Base-by-base conservation (phyloP, 2,797 vertebrate genomes). In the Triplophysa bombifrons region DNA sequence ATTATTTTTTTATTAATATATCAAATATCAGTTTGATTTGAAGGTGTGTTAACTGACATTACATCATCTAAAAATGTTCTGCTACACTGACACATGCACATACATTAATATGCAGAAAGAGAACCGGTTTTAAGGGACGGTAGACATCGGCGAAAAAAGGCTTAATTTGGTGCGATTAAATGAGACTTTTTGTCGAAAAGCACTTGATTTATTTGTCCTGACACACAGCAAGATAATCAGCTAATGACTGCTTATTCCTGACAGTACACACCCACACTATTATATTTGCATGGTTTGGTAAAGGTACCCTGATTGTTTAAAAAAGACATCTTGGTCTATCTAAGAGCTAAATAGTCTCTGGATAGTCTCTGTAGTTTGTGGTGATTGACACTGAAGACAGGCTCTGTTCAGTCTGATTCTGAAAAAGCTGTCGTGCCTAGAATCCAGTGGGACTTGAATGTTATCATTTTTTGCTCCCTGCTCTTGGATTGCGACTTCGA, bases 1-100 rank as follows among this genome's bases (percentile, higher is more conserved):
- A 80, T 80, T 76, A 76, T 81, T 79, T 75, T 74, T 77, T n/a
- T 61, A 61, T 84, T 63, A 77, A 76, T 80, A 77, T 80, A 81
- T 79, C 25, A 58, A 83, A 73, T 53, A 71, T 48, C 1, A 65
- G 38, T 70, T 76, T 69, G 34, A 27, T 69, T 41, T 55, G n/a
- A 70, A 34, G 56, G 76, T 60, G 68, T 55, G 51, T 76, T 61
- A 46, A 55, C 66, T 76, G 44, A 72, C 51, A 61, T 48, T 69
- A 72, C 4, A 20, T 74, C 22, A 48, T 68, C 53, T 76, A 72
- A 80, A 72, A 70, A 60, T 50, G 12, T 51, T 64, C 3, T 51
- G 55, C 63, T 61, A 60, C 38, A 69, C 51, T 70, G 13, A 80
- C 61, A 72, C 13, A 74, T 27, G 25, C 55, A 53, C 25, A 50